Percentiles rank a stretch among this genome's conserved stretches.
Evolutionary conservation across 2,113 vertebrate species (phyloP).

Genomic region (Pithys albifrons): DNA sequence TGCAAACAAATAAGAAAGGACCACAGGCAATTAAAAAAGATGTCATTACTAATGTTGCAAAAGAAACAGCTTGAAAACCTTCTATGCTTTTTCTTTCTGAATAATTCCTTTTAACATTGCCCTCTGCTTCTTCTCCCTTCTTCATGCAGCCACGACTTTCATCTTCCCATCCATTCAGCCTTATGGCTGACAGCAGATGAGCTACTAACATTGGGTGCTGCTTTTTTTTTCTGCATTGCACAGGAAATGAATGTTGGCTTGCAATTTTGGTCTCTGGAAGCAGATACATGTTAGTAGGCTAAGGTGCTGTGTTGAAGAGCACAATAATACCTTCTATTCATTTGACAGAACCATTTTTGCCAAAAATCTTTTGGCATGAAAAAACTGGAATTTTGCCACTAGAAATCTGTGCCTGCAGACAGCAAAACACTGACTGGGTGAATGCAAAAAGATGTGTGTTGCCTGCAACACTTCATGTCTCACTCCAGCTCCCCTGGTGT

Average conservation of each 20-base stretch:
- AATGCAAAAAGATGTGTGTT: background rate
- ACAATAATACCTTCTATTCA: background rate
- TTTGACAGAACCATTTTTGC: slow-evolving; percentile 17
- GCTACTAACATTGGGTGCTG: background rate
- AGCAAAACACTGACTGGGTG: background rate
- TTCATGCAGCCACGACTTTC: background rate
- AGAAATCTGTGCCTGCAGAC: background rate
- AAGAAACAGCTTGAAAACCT: slow-evolving; percentile 20
- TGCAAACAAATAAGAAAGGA: background rate
- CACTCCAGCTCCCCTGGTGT: background rate
- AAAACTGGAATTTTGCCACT: background rate
- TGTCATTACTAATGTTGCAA: background rate
- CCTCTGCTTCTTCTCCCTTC: background rate
- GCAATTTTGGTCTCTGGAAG: slow-evolving; percentile 17
- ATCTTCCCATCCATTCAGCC: background rate
- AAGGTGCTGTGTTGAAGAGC: background rate
- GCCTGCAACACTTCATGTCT: background rate
- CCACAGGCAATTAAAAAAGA: background rate
- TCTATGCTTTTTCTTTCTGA: background rate
- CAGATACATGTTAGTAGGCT: slow-evolving; percentile 50
- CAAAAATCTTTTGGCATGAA: background rate
- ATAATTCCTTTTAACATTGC: background rate
- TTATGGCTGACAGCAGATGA: slow-evolving; percentile 1
- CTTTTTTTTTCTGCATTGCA: background rate
- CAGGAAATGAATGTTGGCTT: background rate